Conservation (phyloP, 2,113 vertebrate genomes). For the Dicerorhinus sumatrensis region DNA sequence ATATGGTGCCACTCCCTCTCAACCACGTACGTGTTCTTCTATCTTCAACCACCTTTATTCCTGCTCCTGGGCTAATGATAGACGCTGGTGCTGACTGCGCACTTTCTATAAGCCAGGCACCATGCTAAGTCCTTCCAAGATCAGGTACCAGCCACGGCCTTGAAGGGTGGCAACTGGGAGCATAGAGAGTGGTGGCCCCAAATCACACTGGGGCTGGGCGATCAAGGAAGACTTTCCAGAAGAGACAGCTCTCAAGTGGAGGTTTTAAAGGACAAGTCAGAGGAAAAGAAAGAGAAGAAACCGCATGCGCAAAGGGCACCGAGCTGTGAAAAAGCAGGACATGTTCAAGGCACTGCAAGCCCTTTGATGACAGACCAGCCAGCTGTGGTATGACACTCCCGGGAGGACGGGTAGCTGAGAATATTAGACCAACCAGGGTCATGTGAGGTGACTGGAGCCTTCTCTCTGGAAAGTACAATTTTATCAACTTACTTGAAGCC, state of each 20-base stretch:
- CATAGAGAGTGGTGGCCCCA: not conserved
- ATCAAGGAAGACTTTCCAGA: not conserved
- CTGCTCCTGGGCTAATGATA: not conserved
- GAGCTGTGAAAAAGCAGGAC: not conserved
- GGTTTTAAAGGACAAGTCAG: not conserved
- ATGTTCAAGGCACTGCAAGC: not conserved
- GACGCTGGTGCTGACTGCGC: not conserved
- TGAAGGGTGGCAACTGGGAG: not conserved
- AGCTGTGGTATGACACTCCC: not conserved
- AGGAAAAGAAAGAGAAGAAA: not conserved
- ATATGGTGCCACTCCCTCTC: not conserved
- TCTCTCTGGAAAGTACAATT: not conserved
- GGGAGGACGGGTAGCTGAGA: not conserved
- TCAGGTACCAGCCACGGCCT: not conserved
- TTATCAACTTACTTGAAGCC: not conserved
- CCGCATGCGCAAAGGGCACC: not conserved
- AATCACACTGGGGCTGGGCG: not conserved
- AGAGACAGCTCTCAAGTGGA: not conserved
- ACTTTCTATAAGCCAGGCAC: not conserved
- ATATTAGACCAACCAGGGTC: not conserved
- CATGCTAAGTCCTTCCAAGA: not conserved
- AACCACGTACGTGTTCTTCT: not conserved
- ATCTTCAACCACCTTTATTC: not conserved
- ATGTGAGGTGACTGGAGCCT: not conserved
- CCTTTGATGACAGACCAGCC: not conserved